phyloP scores from a whole-genome alignment of 2,113 vertebrate species.

The Pachypanchax playfairii region DNA sequence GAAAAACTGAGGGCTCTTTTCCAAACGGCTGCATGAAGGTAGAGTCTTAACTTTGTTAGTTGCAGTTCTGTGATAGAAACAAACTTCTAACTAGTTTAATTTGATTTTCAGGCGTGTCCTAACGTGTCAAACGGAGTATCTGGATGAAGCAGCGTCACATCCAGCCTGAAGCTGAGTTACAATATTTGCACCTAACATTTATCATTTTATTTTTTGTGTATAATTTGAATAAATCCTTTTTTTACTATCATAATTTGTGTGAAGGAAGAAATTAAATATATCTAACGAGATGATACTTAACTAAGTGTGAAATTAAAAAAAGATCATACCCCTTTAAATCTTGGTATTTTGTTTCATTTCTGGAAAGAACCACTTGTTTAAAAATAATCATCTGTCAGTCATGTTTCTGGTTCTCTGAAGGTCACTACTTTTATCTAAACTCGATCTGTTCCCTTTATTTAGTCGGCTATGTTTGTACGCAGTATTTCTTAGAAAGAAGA shows the following conservation, averaged over 20 bases:
- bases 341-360: too few species aligned
- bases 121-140: slow-evolving; percentile 38
- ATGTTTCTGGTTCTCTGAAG: neutral
- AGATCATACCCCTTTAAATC: too few species aligned
- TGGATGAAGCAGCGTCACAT: slow-evolving; percentile 22
- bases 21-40: slow-evolving; percentile 82
- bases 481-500: neutral
- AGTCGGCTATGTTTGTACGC: neutral
- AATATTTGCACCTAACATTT: slow-evolving; percentile 46
- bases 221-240: slow-evolving; percentile 31
- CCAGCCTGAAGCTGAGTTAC: slow-evolving; percentile 18
- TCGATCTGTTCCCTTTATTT: neutral
- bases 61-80: neutral
- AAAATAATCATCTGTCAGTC: too few species aligned
- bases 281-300: too few species aligned
- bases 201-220: slow-evolving; percentile 13
- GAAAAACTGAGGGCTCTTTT: slow-evolving; percentile 55
- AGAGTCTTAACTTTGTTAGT: slow-evolving; percentile 17
- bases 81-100: neutral
- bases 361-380: neutral
- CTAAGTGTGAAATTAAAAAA: too few species aligned
- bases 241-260: neutral
- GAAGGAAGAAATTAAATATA: too few species aligned
- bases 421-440: neutral
- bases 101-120: slow-evolving; percentile 68